Percentiles rank a stretch among this genome's conserved stretches.
phyloP scores from a whole-genome alignment of 1,140 invertebrate species.

The Doryteuthis pealeii region DNA sequence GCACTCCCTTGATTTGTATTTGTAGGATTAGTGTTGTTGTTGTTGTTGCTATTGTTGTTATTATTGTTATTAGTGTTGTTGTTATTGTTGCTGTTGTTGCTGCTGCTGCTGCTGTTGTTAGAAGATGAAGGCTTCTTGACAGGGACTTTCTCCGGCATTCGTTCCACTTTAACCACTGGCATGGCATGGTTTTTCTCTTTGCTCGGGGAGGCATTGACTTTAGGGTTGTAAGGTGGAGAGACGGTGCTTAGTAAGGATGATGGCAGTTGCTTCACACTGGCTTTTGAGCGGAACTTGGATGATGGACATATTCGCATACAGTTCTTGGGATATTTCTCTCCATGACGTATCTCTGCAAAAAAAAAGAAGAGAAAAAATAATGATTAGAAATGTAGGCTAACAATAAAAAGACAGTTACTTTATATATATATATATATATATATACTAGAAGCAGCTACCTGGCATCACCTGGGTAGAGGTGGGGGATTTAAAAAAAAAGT shows the following conservation, averaged over 20 bases:
- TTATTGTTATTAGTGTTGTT: slow-evolving; percentile 17
- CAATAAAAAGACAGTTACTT: too few relatives aligned
- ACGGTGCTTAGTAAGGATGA: slow-evolving; percentile 27
- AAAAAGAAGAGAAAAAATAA: background rate
- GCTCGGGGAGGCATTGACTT: slow-evolving; percentile 21
- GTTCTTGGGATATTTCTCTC: slow-evolving; percentile 6
- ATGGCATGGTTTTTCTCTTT: slow-evolving; percentile 43
- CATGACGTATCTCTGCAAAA: slow-evolving; percentile 8
- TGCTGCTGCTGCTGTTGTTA: slow-evolving; percentile 24
- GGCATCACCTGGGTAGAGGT: too few relatives aligned
- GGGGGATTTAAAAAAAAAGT: too few relatives aligned
- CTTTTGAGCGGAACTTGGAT: slow-evolving; percentile 30
- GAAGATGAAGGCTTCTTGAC: slow-evolving; percentile 19
- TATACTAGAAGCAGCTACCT: too few relatives aligned
- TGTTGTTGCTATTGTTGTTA: slow-evolving; percentile 15
- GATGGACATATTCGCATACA: background rate
- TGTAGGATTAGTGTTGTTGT: slow-evolving; percentile 14
- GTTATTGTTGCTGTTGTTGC: slow-evolving; percentile 20
- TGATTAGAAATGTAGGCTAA: background rate
- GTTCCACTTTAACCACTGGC: slow-evolving; percentile 58
- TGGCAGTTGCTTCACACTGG: slow-evolving; percentile 49
- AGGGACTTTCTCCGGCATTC: slow-evolving; percentile 40
- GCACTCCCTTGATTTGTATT: background rate
- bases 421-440: too few relatives aligned
- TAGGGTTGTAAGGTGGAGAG: slow-evolving; percentile 24